Evolutionary conservation across 2,888 invertebrate species (phyloP).

Genomic region (Linyphia triangularis): DNA sequence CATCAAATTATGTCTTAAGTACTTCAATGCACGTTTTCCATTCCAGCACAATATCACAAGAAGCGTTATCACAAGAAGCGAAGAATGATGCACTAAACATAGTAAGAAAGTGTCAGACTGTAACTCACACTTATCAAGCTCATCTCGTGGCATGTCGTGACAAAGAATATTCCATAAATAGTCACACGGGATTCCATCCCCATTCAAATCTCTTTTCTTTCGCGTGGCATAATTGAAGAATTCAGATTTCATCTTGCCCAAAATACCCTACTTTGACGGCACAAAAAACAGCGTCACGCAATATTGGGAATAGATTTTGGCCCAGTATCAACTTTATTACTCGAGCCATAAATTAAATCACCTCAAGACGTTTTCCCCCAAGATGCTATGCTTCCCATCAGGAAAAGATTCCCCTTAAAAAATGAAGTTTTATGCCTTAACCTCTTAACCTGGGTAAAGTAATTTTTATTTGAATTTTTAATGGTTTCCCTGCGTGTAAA

Average conservation of each 20-base stretch:
- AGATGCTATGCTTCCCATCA: conserved; percentile 48
- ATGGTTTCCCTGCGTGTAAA: conserved; percentile 39
- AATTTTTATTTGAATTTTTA: conserved; percentile 71
- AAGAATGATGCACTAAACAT: not conserved
- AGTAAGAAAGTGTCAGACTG: not conserved
- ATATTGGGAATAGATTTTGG: conserved; percentile 43
- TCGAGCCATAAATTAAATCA: conserved; percentile 63
- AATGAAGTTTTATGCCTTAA: conserved; percentile 38
- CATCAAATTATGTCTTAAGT: too few relatives aligned
- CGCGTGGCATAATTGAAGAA: conserved; percentile 58
- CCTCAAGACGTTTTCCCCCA: conserved; percentile 26
- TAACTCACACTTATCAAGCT: not conserved
- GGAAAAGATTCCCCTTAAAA: conserved; percentile 23
- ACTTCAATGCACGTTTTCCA: too few relatives aligned
- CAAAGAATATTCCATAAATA: conserved; percentile 26
- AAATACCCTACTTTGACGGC: conserved; percentile 23
- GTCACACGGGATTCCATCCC: not conserved
- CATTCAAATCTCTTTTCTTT: not conserved
- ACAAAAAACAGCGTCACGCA: conserved; percentile 51
- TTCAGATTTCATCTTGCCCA: conserved; percentile 51
- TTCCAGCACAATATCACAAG: too few relatives aligned
- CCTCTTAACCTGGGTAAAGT: conserved; percentile 49
- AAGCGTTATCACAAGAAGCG: too few relatives aligned
- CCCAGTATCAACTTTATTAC: conserved; percentile 65
- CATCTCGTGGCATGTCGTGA: conserved; percentile 24